Evolutionary conservation across 2,113 vertebrate species (phyloP).

Genomic region (Orientallactaga bullata): DNA sequence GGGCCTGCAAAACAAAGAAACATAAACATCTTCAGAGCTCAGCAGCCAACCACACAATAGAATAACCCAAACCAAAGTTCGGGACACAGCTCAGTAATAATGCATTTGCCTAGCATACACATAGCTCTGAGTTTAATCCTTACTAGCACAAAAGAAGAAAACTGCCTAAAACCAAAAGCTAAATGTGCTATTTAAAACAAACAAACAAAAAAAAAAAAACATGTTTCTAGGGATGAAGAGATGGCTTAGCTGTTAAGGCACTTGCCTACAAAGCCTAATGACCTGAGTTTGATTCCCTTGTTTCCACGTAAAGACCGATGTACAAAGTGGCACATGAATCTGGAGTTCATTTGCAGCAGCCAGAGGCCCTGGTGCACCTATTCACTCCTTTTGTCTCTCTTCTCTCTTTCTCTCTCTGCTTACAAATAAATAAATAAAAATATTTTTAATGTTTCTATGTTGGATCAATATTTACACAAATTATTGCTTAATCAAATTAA

Average conservation of each 20-base stretch:
- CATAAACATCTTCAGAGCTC: constrained; percentile 22
- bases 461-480: constrained; percentile 52
- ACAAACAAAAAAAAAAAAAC: neutral
- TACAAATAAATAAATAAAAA: too few species aligned
- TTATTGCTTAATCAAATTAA: constrained; percentile 1
- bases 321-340: too few species aligned
- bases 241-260: too few species aligned
- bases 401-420: too few species aligned
- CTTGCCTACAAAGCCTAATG: too few species aligned
- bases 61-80: neutral
- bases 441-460: neutral
- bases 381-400: too few species aligned
- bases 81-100: neutral
- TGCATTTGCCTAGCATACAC: neutral
- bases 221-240: too few species aligned
- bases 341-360: too few species aligned
- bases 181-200: neutral
- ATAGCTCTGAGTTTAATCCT: neutral
- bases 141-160: too few species aligned
- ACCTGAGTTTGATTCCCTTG: too few species aligned
- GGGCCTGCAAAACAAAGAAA: constrained; percentile 89
- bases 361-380: too few species aligned
- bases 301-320: too few species aligned
- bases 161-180: neutral
- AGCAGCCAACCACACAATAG: neutral